phyloP scores from a whole-genome alignment of 37 sponge, comb jelly and placozoan genomes.

The Haliclona indistincta region DNA sequence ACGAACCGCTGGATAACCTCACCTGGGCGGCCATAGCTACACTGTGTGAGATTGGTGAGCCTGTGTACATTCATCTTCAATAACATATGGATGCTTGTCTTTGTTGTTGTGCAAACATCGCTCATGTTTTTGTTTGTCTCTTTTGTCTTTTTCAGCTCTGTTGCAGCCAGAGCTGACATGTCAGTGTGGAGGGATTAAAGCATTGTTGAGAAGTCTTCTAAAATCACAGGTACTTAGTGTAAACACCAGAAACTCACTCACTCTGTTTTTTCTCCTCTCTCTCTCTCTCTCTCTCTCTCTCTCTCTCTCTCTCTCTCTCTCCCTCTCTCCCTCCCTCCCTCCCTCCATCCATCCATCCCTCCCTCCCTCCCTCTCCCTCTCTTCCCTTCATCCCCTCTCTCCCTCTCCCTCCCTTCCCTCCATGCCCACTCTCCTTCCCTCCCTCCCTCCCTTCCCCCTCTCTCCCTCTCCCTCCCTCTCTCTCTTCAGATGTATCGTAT shows the following conservation, averaged over 20 bases:
- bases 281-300: conserved; percentile 22
- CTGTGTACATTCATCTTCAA: too few species aligned
- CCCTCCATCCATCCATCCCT: conserved; percentile 24
- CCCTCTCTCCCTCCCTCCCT: conserved; percentile 48
- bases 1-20: conserved; percentile 58
- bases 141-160: too few species aligned
- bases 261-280: conserved; percentile 14
- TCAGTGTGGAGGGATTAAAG: conserved; percentile 21
- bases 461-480: background rate
- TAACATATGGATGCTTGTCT: too few species aligned
- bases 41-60: conserved; percentile 78
- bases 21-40: conserved; percentile 64
- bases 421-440: too few species aligned
- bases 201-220: conserved; percentile 44
- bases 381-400: conserved; percentile 4
- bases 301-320: conserved; percentile 15
- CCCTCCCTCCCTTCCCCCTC: background rate
- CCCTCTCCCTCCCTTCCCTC: conserved; percentile 4
- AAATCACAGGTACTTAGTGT: conserved; percentile 55
- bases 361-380: background rate
- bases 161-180: background rate
- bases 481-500: conserved; percentile 26
- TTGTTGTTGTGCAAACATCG: too few species aligned
- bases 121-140: too few species aligned
- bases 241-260: conserved; percentile 1